phyloP scores from a whole-genome alignment of 2,113 vertebrate species.

The Crotalus tigris region DNA sequence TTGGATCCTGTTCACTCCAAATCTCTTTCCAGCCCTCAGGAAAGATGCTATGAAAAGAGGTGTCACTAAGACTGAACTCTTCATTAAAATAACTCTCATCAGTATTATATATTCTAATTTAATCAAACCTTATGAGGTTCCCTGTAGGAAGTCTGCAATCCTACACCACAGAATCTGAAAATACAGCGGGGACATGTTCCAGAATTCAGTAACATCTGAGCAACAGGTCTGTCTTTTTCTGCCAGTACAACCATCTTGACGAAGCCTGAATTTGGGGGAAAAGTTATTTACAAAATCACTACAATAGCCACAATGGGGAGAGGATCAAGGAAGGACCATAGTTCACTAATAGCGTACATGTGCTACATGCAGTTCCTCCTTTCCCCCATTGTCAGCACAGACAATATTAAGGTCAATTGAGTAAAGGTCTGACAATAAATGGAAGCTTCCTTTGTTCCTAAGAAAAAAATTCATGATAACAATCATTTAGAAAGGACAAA shows the following conservation, averaged over 20 bases:
- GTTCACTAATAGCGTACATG: not conserved
- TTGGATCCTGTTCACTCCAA: not conserved
- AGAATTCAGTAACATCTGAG: slow-evolving; percentile 74
- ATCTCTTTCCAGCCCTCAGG: not conserved
- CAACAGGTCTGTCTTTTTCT: slow-evolving; percentile 80
- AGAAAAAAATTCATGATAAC: not conserved
- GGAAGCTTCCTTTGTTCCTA: not conserved
- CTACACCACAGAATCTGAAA: slow-evolving; percentile 87
- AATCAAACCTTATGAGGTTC: slow-evolving; percentile 74
- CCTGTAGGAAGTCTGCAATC: slow-evolving; percentile 76
- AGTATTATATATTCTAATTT: not conserved
- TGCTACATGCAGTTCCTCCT: not conserved
- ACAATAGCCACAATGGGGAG: not conserved
- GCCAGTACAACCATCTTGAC: slow-evolving; percentile 78
- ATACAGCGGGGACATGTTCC: slow-evolving; percentile 90
- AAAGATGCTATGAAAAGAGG: not conserved
- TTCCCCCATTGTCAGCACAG: not conserved
- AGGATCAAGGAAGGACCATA: not conserved
- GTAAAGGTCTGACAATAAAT: not conserved
- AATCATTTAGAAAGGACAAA: not conserved
- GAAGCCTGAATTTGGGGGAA: slow-evolving; percentile 20
- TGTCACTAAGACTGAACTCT: not conserved
- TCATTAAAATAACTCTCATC: not conserved
- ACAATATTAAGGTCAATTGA: not conserved
- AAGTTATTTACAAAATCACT: slow-evolving; percentile 20